These are phyloP conservation scores for Pyralis farinalis DNA, from an alignment of 2,888 invertebrate genomes.

Conservation along the genomic window DNA sequence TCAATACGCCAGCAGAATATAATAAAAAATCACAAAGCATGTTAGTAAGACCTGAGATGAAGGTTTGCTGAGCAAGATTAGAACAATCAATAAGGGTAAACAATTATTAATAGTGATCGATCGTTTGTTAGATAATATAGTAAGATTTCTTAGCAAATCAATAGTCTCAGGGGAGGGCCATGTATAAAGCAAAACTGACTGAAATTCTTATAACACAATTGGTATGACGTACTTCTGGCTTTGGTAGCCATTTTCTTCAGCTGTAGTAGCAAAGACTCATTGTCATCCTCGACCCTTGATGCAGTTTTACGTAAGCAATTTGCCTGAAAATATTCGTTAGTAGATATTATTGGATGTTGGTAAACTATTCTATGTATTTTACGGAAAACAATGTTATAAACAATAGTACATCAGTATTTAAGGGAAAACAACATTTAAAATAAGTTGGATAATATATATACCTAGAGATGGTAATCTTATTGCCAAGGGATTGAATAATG, in stretches of 20 bases:
- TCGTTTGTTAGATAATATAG: slow-evolving; percentile 6
- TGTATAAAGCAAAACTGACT: slow-evolving; percentile 51
- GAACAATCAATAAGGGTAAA: slow-evolving; percentile 18
- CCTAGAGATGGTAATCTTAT: slow-evolving; percentile 74
- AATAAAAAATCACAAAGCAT: slow-evolving; percentile 47
- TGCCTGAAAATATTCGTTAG: slow-evolving; percentile 85
- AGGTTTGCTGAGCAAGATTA: slow-evolving; percentile 34
- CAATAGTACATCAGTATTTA: slow-evolving; percentile 28
- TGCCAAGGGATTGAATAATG: slow-evolving; percentile 71
- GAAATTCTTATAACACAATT: slow-evolving; percentile 58
- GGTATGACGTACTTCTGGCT: slow-evolving; percentile 86
- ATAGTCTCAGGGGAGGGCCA: slow-evolving; percentile 21
- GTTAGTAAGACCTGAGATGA: slow-evolving; percentile 58
- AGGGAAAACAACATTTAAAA: slow-evolving; percentile 30
- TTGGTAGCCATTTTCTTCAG: slow-evolving; percentile 97
- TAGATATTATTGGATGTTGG: slow-evolving; percentile 38
- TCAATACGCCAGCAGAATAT: slow-evolving; percentile 51
- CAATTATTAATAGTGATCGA: slow-evolving; percentile 15
- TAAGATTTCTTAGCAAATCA: neutral
- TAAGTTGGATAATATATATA: slow-evolving; percentile 19
- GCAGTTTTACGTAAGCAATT: slow-evolving; percentile 94
- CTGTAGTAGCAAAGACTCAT: slow-evolving; percentile 96
- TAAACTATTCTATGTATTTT: slow-evolving; percentile 2
- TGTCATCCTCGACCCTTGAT: slow-evolving; percentile 96
- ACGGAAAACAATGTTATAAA: slow-evolving; percentile 1